Percentiles rank a stretch among this genome's conserved stretches.
These are phyloP conservation scores for Lasioglossum oenotherae DNA, from an alignment of 2,888 invertebrate genomes.

Conservation along the genomic window DNA sequence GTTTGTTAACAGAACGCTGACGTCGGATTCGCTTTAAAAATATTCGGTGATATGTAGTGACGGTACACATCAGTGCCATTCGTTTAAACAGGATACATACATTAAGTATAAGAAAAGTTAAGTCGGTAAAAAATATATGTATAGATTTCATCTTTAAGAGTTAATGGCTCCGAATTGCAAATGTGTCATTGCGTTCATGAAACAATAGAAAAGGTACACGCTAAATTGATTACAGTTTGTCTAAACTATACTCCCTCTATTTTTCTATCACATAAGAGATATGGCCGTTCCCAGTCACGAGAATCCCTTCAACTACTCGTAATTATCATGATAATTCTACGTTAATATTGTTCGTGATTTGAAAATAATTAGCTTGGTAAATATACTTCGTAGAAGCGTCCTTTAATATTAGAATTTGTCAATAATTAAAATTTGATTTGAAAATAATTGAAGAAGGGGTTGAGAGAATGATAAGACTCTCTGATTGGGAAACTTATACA, in stretches of 20 bases:
- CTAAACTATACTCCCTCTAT: not conserved
- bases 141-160: not conserved
- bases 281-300: conserved; percentile 19
- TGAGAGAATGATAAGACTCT: conserved; percentile 15
- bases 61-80: not conserved
- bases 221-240: not conserved
- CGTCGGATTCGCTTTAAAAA: not conserved
- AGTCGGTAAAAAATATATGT: not conserved
- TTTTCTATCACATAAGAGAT: conserved; percentile 27
- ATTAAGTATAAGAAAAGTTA: not conserved
- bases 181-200: not conserved
- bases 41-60: not conserved
- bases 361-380: not conserved
- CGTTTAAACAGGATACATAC: not conserved
- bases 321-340: not conserved
- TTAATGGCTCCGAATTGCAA: not conserved
- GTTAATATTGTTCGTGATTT: not conserved
- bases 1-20: not conserved
- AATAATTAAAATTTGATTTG: not conserved
- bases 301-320: conserved; percentile 17
- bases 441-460: not conserved
- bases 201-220: not conserved
- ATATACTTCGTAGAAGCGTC: not conserved
- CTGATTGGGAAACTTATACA: conserved; percentile 8
- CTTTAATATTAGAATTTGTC: not conserved